Evolutionary conservation across 2,797 vertebrate genomes (phyloP).

Genomic region (Numenius phaeopus): DNA sequence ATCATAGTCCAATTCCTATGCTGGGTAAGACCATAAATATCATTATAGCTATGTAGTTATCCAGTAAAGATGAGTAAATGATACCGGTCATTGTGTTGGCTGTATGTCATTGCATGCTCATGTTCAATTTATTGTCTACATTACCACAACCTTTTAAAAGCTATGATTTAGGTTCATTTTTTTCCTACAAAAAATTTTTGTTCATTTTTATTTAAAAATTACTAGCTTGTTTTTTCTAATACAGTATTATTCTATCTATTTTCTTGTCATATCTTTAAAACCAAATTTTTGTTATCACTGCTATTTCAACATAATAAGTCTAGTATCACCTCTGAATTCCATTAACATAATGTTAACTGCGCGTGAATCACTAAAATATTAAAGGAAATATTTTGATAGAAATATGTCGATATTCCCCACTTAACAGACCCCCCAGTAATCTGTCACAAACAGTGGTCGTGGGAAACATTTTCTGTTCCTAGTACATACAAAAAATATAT

Average conservation of each 20-base stretch:
- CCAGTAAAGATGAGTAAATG: not conserved
- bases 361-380: not conserved
- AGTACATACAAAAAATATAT: not conserved
- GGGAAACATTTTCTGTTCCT: not conserved
- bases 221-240: not conserved
- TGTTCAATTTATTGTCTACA: not conserved
- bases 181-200: not conserved
- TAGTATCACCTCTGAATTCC: not conserved
- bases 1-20: not conserved
- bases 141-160: not conserved
- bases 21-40: not conserved
- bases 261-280: not conserved
- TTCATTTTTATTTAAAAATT: not conserved
- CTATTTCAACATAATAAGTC: not conserved
- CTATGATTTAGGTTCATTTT: accelerated
- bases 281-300: not conserved
- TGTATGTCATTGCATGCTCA: not conserved
- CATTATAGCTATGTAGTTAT: not conserved
- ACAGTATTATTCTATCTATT: not conserved
- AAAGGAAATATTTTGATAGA: not conserved
- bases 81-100: not conserved
- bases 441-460: not conserved
- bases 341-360: not conserved
- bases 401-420: too few species aligned
- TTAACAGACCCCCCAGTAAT: not conserved